Evolutionary conservation across 1,140 invertebrate genomes (phyloP), one percentile per base, ranked within the genome.

Genomic region (Harpegnathos saltator): DNA sequence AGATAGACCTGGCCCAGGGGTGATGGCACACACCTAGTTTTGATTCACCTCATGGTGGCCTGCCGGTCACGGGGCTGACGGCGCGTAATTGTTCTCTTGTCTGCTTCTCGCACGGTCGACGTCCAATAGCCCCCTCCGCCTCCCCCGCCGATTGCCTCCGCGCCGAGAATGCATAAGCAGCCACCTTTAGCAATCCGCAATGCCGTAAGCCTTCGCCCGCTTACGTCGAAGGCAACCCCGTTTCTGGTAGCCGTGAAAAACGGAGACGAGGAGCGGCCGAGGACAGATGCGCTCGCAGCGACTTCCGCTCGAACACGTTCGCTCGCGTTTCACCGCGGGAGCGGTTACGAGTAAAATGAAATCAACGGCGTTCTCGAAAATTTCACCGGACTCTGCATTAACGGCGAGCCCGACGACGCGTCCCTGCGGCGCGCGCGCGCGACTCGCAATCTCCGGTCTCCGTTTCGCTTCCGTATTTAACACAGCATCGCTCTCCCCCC

Each of bases 31-130:
- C 75, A 84, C 82, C 82, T 89, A 92, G 92, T 93, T 93, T 93
- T 93, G 92, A 93, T 93, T 93, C 92, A 90, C 90, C 92, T 91
- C 92, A 90, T 89, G 86, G 90, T 90, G 84, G 83, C 86, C 86
- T 89, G 85, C 91, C 90, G 91, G 91, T 92, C 91, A 92, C 91
- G 89, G 82, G 89, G 84, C 92, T 92, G 91, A 92, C 92, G 90
- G 91, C 89, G 90, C 90, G 92, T 93, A 93, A 93, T 93, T 93
- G 92, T 92, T 93, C 92, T 92, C 92, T 90, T 91, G 90, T 92
- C 92, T 91, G 91, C 44, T 90, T 89, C 91, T 89, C 85, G 78
- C 84, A 84, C 83, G 82, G 62, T 72, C 63, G 81, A 84, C 85
- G 77, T 82, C 85, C 89, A 83, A 83, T 85, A 87, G n/a, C n/a